These are phyloP conservation scores for Cryptus viduatorius DNA, from an alignment of 2,888 invertebrate species.

Conservation along the genomic window DNA sequence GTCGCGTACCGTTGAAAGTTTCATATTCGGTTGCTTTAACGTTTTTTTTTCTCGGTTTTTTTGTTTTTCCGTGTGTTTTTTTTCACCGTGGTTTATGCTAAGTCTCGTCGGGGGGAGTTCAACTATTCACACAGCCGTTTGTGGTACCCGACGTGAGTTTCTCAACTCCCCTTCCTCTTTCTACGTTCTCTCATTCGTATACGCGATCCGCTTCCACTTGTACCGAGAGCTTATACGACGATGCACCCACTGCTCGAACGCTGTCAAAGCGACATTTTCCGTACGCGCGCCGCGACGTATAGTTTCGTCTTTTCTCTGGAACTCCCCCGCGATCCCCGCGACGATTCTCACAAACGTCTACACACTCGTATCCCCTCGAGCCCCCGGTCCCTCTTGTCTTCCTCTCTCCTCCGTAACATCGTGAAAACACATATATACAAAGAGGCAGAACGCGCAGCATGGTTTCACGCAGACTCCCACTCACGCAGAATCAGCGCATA, in stretches of 20 bases:
- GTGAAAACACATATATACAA: background rate
- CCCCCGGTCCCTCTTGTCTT: background rate
- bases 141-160: background rate
- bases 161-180: background rate
- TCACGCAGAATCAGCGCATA: conserved; percentile 40
- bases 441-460: conserved; percentile 38
- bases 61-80: background rate
- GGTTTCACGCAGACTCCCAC: conserved; percentile 46
- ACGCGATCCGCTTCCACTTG: background rate
- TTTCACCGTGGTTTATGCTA: background rate
- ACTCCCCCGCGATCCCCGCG: conserved; percentile 25
- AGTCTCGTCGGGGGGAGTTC: background rate
- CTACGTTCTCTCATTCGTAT: conserved; percentile 30
- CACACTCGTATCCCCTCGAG: conserved; percentile 41
- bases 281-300: background rate
- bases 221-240: background rate
- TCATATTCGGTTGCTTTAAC: conserved; percentile 14
- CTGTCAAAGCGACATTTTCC: conserved; percentile 56
- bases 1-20: conserved; percentile 15
- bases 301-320: background rate
- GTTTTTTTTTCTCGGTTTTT: background rate
- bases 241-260: background rate
- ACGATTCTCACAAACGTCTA: conserved; percentile 17
- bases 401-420: conserved; percentile 7
- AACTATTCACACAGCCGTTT: background rate